Percentiles rank a stretch among this genome's conserved stretches.
Evolutionary conservation across 2,113 vertebrate genomes (phyloP).

Genomic region (Petroica traversi): DNA sequence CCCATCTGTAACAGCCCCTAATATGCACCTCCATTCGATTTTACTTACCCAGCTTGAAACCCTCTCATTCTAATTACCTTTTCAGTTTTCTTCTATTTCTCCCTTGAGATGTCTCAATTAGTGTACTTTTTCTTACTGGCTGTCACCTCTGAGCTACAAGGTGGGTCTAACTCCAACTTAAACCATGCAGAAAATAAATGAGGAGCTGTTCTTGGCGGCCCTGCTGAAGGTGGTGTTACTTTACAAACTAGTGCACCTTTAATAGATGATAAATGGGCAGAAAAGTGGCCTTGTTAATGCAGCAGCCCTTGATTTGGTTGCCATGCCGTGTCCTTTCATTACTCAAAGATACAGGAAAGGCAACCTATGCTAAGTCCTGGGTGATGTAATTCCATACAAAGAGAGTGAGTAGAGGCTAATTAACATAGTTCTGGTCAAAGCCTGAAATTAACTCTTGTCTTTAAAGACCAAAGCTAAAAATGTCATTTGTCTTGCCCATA

Average conservation of each 20-base stretch:
- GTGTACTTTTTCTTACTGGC: conserved; percentile 76
- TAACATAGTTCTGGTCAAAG: conserved; percentile 75
- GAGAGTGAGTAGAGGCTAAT: conserved; percentile 63
- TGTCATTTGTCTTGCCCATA: conserved; percentile 67
- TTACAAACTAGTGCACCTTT: conserved; percentile 78
- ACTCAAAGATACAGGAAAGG: conserved; percentile 69
- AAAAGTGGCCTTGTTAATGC: conserved; percentile 78
- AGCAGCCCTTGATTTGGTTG: conserved; percentile 66
- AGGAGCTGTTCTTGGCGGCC: conserved; percentile 72
- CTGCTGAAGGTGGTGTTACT: conserved; percentile 77
- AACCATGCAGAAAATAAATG: conserved; percentile 81
- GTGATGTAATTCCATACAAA: conserved; percentile 51
- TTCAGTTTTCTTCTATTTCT: conserved; percentile 73
- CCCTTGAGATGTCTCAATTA: conserved; percentile 83
- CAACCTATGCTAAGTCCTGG: conserved; percentile 58
- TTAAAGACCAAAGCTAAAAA: conserved; percentile 69
- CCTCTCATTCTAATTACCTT: conserved; percentile 80
- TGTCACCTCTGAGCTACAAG: conserved; percentile 79
- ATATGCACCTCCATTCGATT: conserved; percentile 69
- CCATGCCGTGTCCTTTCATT: conserved; percentile 73
- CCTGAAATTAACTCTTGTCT: conserved; percentile 75
- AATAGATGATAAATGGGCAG: conserved; percentile 85
- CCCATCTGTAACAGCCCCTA: conserved; percentile 66
- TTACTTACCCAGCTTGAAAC: conserved; percentile 74
- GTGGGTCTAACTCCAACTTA: conserved; percentile 74